These are phyloP conservation scores for Stegana nigrithorax DNA, from an alignment of 2,888 invertebrate genomes.

Conservation along the genomic window DNA sequence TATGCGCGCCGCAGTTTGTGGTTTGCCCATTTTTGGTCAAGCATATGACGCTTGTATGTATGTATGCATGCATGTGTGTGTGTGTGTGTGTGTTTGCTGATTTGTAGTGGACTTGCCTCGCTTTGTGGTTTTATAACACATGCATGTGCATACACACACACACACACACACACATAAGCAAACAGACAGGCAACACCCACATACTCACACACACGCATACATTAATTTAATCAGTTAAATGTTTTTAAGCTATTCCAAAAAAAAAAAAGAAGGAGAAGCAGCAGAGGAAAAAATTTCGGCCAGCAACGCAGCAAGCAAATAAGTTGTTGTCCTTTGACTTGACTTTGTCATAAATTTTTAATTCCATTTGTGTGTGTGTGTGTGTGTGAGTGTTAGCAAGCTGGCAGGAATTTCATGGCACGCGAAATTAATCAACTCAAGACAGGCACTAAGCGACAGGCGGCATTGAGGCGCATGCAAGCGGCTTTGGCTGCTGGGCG, in stretches of 20 bases:
- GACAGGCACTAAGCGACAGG: no score
- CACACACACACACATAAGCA: neutral
- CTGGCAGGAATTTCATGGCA: no score
- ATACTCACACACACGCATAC: neutral
- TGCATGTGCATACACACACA: neutral
- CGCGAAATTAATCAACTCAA: constrained; percentile 6
- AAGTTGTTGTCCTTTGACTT: constrained; percentile 9
- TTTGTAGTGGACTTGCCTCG: no score
- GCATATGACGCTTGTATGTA: neutral
- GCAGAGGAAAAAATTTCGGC: neutral
- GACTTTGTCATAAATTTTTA: neutral
- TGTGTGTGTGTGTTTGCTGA: no score
- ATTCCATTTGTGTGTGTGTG: neutral
- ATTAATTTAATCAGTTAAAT: constrained; percentile 16
- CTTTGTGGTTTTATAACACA: neutral
- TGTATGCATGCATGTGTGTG: no score
- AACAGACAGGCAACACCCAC: neutral
- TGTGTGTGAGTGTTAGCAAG: no score
- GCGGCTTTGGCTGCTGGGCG: neutral
- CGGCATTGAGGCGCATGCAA: no score
- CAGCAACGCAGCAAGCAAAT: neutral
- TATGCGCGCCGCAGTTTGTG: constrained; percentile 1
- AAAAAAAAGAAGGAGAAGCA: no score
- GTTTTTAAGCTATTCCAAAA: no score
- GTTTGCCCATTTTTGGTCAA: constrained; percentile 18